A percentile compares a stretch with the other conserved stretches of the same genome.
These are phyloP conservation scores for Eupleurogrammus muticus DNA, from an alignment of 2,797 vertebrate genomes.

Conservation along the genomic window DNA sequence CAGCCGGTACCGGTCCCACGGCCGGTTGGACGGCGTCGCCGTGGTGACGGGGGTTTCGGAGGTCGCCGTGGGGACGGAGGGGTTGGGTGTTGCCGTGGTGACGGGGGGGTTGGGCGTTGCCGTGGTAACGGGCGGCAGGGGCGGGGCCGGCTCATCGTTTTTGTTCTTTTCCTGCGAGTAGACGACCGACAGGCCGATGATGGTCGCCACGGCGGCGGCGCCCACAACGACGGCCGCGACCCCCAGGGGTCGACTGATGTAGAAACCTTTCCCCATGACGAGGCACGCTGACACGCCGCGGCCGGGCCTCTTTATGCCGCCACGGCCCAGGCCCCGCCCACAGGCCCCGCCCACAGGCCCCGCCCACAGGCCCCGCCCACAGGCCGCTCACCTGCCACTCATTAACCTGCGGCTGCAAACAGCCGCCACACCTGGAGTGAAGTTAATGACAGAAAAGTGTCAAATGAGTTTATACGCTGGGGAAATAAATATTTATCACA, in stretches of 20 bases:
- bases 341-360: no score
- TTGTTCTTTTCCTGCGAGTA: slow-evolving; percentile 87
- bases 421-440: no score
- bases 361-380: no score
- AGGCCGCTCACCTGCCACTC: no score
- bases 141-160: slow-evolving; percentile 51
- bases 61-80: slow-evolving; percentile 48
- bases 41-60: slow-evolving; percentile 57
- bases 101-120: slow-evolving; percentile 54
- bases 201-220: slow-evolving; percentile 81
- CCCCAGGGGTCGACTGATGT: slow-evolving; percentile 85
- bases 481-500: no score
- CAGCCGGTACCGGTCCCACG: slow-evolving; percentile 89
- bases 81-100: slow-evolving; percentile 40
- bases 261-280: slow-evolving; percentile 91
- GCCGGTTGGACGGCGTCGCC: slow-evolving; percentile 58
- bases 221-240: slow-evolving; percentile 75
- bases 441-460: no score
- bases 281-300: slow-evolving; percentile 19
- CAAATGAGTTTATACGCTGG: no score
- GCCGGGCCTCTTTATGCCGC: slow-evolving; percentile 51
- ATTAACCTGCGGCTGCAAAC: no score
- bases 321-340: neutral
- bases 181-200: slow-evolving; percentile 90
- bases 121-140: slow-evolving; percentile 56